A percentile compares a stretch with the other conserved stretches of the same genome.
These are phyloP conservation scores for Campopleginae sp. DNA, from an alignment of 2,888 invertebrate species.

Conservation along the genomic window DNA sequence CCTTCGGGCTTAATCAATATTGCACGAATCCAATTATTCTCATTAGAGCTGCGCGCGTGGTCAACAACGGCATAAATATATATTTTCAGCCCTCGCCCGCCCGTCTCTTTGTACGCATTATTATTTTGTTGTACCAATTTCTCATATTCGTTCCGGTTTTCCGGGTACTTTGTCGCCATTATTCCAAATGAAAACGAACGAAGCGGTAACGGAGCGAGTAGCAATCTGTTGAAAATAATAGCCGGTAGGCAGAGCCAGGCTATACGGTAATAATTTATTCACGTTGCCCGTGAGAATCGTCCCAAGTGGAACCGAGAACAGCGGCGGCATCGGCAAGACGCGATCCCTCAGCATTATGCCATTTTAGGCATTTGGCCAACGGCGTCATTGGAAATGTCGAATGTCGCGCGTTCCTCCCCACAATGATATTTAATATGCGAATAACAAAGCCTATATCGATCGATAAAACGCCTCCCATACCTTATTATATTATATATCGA, in stretches of 20 bases:
- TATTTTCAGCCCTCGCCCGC: too few relatives aligned
- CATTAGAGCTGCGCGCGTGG: too few relatives aligned
- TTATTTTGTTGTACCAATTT: background rate
- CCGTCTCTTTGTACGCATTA: background rate
- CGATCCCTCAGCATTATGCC: too few relatives aligned
- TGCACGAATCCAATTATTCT: background rate
- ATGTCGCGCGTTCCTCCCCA: background rate
- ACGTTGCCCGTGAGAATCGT: conserved; percentile 66
- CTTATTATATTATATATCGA: background rate
- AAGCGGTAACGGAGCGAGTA: conserved; percentile 35
- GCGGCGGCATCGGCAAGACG: too few relatives aligned
- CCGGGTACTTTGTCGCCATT: background rate
- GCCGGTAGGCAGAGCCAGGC: conserved; percentile 8
- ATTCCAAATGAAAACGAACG: conserved; percentile 29
- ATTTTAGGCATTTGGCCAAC: too few relatives aligned
- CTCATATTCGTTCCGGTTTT: background rate
- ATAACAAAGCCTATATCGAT: conserved; percentile 22
- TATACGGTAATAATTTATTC: conserved; percentile 64
- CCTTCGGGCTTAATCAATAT: background rate
- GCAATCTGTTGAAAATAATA: conserved; percentile 41
- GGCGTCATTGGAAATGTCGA: too few relatives aligned
- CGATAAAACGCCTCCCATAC: conserved; percentile 26
- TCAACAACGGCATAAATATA: too few relatives aligned
- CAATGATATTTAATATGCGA: background rate
- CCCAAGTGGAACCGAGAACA: conserved; percentile 61